phyloP scores from a whole-genome alignment of 2,797 vertebrate genomes.

The Anas bernieri region DNA sequence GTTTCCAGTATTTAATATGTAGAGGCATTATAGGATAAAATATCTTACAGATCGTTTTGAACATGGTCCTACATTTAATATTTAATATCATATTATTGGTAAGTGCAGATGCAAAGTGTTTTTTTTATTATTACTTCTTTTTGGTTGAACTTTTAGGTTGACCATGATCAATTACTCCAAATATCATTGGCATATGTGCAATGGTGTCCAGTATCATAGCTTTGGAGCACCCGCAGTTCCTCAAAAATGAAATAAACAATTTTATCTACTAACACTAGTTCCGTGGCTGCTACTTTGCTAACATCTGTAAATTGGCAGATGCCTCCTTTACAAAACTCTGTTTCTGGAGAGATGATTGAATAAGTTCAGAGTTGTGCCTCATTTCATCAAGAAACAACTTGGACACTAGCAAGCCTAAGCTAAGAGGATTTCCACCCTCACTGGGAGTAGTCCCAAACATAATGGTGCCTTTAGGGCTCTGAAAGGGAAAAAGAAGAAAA shows the following conservation, averaged over 20 bases:
- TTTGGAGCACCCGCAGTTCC: not conserved
- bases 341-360: not conserved
- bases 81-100: not conserved
- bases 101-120: not conserved
- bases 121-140: not conserved
- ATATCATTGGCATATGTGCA: not conserved
- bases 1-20: not conserved
- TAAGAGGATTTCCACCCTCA: not conserved
- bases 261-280: not conserved
- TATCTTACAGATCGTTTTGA: not conserved
- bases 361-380: not conserved
- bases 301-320: not conserved
- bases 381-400: not conserved
- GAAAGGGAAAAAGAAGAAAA: not conserved
- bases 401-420: not conserved
- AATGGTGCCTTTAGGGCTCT: not conserved
- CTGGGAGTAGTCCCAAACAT: not conserved
- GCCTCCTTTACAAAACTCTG: not conserved
- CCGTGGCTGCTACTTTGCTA: not conserved
- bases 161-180: not conserved
- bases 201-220: not conserved
- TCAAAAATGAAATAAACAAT: not conserved
- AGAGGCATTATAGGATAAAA: not conserved
- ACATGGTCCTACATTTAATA: not conserved
- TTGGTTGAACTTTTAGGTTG: not conserved